Base-by-base conservation (phyloP, 2,888 invertebrate genomes). In the Trichopria drosophilae region DNA sequence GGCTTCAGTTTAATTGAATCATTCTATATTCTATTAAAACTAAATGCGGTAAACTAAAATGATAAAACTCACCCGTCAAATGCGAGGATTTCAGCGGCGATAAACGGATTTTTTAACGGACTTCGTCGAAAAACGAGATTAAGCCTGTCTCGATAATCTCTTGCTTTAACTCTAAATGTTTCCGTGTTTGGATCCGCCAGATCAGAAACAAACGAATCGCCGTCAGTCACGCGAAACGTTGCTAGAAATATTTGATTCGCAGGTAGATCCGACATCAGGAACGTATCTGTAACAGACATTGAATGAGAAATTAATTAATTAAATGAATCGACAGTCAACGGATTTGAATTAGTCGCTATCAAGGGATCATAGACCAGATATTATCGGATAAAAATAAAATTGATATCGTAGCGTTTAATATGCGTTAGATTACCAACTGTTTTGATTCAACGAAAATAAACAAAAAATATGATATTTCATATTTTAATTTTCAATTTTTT, bases 211-310 rank as follows among this genome's bases (percentile, higher is more conserved):
- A 87, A 87, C n/a, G 79, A 82, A 65, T 90, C 87, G 9, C 86
- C 85, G 52, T 81, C 79, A 41, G 78, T 78, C 53, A 91, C 85
- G 61, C 85, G 82, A 73, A 93, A 89, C 51, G 86, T 87, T 29
- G 88, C 93, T 55, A 90, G 82, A 77, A 90, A 93, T 49, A 90
- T 82, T 73, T 90, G 86, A 71, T 90, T 89, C 66, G 86, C 86
- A 41, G 87, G 79, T 32, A 86, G 85, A 64, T 86, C 84, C 36
- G 84, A 80, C 55, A 84, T 81, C 65, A 88, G 81, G 76, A 86
- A 87, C 75, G 86, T 84, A 70, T 88, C 89, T 89, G 81, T 28
- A 80, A 82, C 6, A 9, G 49, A 28, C 3, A 12, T 18, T 23
- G n/a, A n/a, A n/a, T n/a, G n/a, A n/a, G n/a, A n/a, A n/a, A n/a